Evolutionary conservation across 2,888 invertebrate genomes (phyloP).

Genomic region (Leptarthrus brevirostris): DNA sequence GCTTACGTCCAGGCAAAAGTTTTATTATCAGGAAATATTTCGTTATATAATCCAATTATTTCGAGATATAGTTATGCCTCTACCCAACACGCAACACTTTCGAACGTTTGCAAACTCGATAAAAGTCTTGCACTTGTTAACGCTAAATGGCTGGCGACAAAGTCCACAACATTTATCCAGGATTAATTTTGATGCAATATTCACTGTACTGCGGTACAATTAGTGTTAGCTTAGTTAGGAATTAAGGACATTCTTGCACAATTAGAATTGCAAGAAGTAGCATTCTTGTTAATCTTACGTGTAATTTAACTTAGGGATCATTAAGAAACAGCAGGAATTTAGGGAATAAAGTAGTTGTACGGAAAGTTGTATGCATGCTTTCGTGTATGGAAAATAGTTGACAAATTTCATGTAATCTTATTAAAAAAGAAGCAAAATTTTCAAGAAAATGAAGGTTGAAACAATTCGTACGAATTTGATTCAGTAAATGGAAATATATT

Average conservation of each 20-base stretch:
- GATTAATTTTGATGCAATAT: not conserved
- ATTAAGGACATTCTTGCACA: not conserved
- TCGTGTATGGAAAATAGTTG: too few relatives aligned
- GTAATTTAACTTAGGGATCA: too few relatives aligned
- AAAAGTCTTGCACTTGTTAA: conserved; percentile 26
- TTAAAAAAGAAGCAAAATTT: too few relatives aligned
- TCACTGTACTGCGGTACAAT: not conserved
- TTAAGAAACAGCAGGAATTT: too few relatives aligned
- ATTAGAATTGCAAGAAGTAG: too few relatives aligned
- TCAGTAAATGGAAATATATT: too few relatives aligned
- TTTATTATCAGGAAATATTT: conserved; percentile 51
- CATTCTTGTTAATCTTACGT: too few relatives aligned
- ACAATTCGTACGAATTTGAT: too few relatives aligned
- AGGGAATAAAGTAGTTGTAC: too few relatives aligned
- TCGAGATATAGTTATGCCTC: conserved; percentile 49
- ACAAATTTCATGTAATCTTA: too few relatives aligned
- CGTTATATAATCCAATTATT: conserved; percentile 54
- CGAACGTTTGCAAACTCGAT: conserved; percentile 22
- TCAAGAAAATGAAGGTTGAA: too few relatives aligned
- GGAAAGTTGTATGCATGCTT: too few relatives aligned
- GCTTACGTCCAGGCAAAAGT: conserved; percentile 33
- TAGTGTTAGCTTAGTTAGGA: not conserved
- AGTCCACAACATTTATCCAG: not conserved
- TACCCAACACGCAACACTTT: conserved; percentile 45
- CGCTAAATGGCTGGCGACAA: conserved; percentile 11